Conservation (phyloP, 1,140 invertebrate genomes). For the Diabrotica undecimpunctata region DNA sequence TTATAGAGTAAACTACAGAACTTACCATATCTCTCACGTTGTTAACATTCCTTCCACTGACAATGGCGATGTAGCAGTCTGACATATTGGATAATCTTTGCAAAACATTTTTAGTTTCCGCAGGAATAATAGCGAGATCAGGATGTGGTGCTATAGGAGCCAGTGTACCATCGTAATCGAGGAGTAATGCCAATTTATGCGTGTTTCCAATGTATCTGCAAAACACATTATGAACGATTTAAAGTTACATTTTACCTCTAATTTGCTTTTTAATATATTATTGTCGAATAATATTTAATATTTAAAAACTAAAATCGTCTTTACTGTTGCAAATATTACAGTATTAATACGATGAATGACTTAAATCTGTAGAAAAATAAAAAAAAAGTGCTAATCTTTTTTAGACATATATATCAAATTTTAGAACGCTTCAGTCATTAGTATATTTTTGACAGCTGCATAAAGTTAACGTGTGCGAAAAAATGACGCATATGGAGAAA, state of each 20-base stretch:
- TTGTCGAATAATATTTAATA: too few species aligned
- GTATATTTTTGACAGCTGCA: too few species aligned
- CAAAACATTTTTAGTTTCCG: constrained; percentile 80
- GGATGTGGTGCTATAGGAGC: constrained; percentile 86
- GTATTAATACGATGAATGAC: too few species aligned
- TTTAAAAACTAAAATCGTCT: too few species aligned
- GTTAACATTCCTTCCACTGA: constrained; percentile 80
- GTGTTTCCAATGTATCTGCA: constrained; percentile 81
- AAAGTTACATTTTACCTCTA: neutral
- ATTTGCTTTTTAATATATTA: too few species aligned
- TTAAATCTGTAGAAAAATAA: too few species aligned
- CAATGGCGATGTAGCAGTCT: constrained; percentile 84
- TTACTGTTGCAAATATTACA: too few species aligned
- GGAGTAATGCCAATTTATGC: constrained; percentile 76
- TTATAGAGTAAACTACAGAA: constrained; percentile 4
- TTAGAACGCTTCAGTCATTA: too few species aligned
- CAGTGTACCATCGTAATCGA: constrained; percentile 88
- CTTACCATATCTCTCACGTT: constrained; percentile 83
- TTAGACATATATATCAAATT: too few species aligned
- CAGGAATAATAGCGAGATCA: constrained; percentile 77
- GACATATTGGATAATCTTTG: constrained; percentile 81
- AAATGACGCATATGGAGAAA: too few species aligned
- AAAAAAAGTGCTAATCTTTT: too few species aligned
- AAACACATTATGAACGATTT: constrained; percentile 1
- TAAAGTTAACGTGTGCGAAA: too few species aligned